Evolutionary conservation across 2,888 invertebrate genomes (phyloP), one percentile per base, ranked within the genome.

Genomic region (Eledona agricola): DNA sequence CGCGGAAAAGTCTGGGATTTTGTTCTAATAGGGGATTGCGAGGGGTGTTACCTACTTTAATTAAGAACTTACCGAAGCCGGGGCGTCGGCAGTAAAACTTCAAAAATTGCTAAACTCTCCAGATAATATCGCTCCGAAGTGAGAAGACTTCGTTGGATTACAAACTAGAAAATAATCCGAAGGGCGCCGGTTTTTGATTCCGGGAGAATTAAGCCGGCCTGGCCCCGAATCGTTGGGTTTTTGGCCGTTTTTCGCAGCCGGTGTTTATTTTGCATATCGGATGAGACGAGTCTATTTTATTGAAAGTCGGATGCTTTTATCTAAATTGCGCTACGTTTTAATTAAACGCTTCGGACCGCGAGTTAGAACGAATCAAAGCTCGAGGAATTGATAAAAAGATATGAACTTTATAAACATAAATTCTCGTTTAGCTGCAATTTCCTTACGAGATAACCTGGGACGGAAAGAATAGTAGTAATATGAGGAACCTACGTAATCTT

Each of bases 201-300:
- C 6, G 26, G 26, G 9, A 6, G 26, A 6, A 6, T 5, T 5
- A 5, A 7, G 4, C n/a, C n/a, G n/a, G n/a, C n/a, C n/a, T n/a
- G n/a, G n/a, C n/a, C n/a, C n/a, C n/a, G n/a, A n/a, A 4, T 23
- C 35, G 25, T 25, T 32, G 38, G 61, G 59, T 65, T 67, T 67
- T 69, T 65, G 63, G n/a, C 62, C 68, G 71, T 72, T 70, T 68
- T 67, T 65, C 67, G 67, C 73, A 73, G 67, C 72, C 71, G 73
- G 71, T 67, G 72, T 67, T 65, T 71, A 69, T 70, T 73, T 72
- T 72, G 72, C 72, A 72, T 73, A 70, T 71, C 68, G 64, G 65
- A 67, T 65, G 64, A 57, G 63, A 59, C 57, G 60, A 63, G 58
- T 61, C 60, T 60, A 65, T 61, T 67, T 69, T 68, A 69, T 70